Evolutionary conservation across 2,888 invertebrate species (phyloP).

Genomic region (Panzeria rudis): DNA sequence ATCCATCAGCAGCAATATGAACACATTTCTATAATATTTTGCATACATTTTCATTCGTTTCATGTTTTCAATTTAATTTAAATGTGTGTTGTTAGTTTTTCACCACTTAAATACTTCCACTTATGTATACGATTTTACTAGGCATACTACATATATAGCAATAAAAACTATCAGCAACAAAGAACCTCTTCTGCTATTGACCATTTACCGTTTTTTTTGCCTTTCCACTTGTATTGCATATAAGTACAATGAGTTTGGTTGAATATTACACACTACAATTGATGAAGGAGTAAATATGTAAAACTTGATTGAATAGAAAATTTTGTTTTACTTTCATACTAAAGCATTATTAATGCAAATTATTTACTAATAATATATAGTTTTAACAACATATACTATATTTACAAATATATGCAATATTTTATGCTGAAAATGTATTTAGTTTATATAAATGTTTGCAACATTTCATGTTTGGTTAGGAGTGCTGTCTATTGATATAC

Average conservation of each 20-base stretch:
- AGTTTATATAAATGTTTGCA: no score
- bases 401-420: neutral
- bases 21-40: slow-evolving; percentile 50
- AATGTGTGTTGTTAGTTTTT: neutral
- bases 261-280: neutral
- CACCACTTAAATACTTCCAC: neutral
- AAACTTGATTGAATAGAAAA: neutral
- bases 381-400: neutral
- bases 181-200: neutral
- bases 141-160: neutral
- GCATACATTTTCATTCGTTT: slow-evolving; percentile 10
- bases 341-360: neutral
- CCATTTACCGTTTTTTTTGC: neutral
- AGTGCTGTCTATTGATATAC: no score
- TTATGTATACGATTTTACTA: neutral
- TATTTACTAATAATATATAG: neutral
- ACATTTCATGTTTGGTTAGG: no score
- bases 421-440: no score
- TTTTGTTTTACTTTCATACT: neutral
- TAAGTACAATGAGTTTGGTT: neutral
- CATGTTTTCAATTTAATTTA: neutral
- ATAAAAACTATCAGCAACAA: neutral
- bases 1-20: slow-evolving; percentile 55
- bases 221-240: neutral
- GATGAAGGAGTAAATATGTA: neutral